Evolutionary conservation across 2,888 invertebrate genomes (phyloP), one percentile per base, ranked within the genome.

Genomic region (Spatulosminthurus flaviceps): DNA sequence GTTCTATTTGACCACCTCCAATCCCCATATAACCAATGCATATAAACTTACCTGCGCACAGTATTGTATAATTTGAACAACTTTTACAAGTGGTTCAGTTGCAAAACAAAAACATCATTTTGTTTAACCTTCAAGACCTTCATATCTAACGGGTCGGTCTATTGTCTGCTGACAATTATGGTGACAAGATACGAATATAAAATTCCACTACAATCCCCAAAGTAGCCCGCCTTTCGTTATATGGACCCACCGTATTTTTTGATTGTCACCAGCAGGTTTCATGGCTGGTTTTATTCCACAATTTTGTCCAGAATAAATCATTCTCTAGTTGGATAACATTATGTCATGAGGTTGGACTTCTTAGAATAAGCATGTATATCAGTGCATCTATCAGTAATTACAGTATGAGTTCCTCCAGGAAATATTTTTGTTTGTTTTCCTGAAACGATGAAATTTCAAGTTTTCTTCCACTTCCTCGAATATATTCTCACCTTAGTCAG

Each of bases 101-200:
- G 67, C 78, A 79, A 72, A 80, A 83, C 82, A 83, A 83, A 81
- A 82, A 80, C 79, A 74, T 82, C 74, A 79, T 83, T 80, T 21
- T 72, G 43, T 81, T 76, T 83, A 81, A 82, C 83, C 83, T 83
- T 83, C 83, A 81, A 78, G 29, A 80, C 81, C 79, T 82, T 79
- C 78, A 75, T 43, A 69, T 24, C 60, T 83, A 83, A 83, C 83
- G 83, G 83, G 64, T 64, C 64, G 2, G 4, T 82, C 71, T 77
- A 51, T 71, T 72, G 66, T 77, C 71, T 78, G 64, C 61, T 67
- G 80, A 76, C 73, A 80, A 76, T 76, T 76, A 78, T 60, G 78
- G 80, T 79, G 79, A 78, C 73, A 79, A 75, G 78, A 61, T 34
- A 69, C 75, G 80, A 81, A 73, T 75, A 75, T 78, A 71, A 43